Conservation (phyloP, 2,113 vertebrate genomes). For the Ammospiza nelsoni region DNA sequence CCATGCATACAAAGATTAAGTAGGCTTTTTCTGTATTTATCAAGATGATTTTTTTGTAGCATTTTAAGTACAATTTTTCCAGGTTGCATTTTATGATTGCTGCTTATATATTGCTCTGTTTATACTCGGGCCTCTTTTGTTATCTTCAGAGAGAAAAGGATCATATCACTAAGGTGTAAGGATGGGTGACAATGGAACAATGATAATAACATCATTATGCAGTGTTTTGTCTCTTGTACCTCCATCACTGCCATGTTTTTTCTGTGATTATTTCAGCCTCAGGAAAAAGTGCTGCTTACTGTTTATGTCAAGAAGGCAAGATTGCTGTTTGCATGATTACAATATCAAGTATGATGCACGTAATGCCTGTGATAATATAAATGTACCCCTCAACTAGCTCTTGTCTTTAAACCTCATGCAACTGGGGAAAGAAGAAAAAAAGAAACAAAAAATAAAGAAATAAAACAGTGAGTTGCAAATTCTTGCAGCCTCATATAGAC, state of each 20-base stretch:
- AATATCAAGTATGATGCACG: slow-evolving; percentile 37
- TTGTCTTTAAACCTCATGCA: slow-evolving; percentile 37
- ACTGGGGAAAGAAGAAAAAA: neutral
- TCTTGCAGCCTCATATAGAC: neutral
- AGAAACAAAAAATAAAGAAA: neutral
- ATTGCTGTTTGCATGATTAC: slow-evolving; percentile 64
- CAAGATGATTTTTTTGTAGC: neutral
- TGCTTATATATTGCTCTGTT: slow-evolving; percentile 6
- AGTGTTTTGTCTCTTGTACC: slow-evolving; percentile 64
- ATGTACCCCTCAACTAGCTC: slow-evolving; percentile 24
- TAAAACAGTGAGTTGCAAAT: neutral
- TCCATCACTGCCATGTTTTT: slow-evolving; percentile 65
- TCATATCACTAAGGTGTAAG: slow-evolving; percentile 34
- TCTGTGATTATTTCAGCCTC: slow-evolving; percentile 71
- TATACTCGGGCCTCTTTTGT: slow-evolving; percentile 33
- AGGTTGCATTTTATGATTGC: neutral
- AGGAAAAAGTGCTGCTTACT: slow-evolving; percentile 61
- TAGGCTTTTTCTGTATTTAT: slow-evolving; percentile 36
- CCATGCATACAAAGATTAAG: slow-evolving; percentile 27
- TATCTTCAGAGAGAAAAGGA: slow-evolving; percentile 33
- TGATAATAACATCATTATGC: slow-evolving; percentile 60
- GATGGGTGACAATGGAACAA: slow-evolving; percentile 64
- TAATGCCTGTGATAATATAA: slow-evolving; percentile 64
- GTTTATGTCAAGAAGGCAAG: slow-evolving; percentile 65
- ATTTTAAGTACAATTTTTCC: slow-evolving; percentile 2